Base-by-base conservation (phyloP, 2,888 invertebrate species). In the Drosophila acutilabella region DNA sequence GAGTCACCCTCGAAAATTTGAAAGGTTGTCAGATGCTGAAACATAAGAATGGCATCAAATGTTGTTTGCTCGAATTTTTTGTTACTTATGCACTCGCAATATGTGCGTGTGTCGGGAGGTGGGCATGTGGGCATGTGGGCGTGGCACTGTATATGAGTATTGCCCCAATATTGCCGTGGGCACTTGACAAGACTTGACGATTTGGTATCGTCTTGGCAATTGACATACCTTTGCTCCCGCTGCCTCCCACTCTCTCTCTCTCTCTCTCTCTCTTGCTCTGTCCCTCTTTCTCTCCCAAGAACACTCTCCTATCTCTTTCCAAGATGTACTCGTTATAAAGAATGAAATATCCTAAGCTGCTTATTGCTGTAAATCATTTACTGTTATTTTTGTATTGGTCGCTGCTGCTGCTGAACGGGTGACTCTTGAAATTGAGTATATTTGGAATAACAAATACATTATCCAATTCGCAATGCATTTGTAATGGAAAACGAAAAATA, bases 81-180 rank as follows among this genome's bases (percentile, higher is more conserved):
- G 83, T 83, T 73, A 68, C 77, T 68, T 77, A 72, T 73, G 78
- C 64, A 81, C 40, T 65, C 38, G 20, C 20, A 51, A 47, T 58
- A 33, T 48, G 20, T 23, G 23, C 23, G 23, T 6, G 23, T 23
- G 6, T 23, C 1, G 23, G 4, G 2, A 11, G 23, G 16, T 20
- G 8, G 14, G 13, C 36, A 42, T 20, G 26, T 56, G 45, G 23
- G 51, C 44, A 48, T 11, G 62, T 38, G 52, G 36, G 52, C 44
- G 57, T 54, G 47, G n/a, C 38, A 13, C 5, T 18, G 51, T 11
- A 20, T n/a, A 14, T 30, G 18, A 16, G 13, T 44, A 38, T 58
- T 50, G 61, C 20, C 78, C 54, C 50, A 6, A 64, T 59, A 59
- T 36, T n/a, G 54, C 53, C 58, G 16, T 18, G 66, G 41, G 56